These are phyloP conservation scores for Acyrthosiphon pisum DNA, from an alignment of 1,140 invertebrate genomes.

Conservation along the genomic window DNA sequence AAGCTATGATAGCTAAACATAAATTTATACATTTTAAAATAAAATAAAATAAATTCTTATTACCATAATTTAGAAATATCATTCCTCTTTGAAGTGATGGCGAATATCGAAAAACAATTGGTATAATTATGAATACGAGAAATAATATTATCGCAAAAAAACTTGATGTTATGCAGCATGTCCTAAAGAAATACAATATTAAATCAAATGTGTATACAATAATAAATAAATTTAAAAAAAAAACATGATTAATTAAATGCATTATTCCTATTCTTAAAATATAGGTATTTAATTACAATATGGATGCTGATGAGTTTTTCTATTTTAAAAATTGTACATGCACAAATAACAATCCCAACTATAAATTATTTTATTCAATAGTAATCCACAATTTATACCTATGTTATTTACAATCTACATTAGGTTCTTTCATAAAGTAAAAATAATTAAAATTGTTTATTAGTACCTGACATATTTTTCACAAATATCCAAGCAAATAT, in stretches of 20 bases:
- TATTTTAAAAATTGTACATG: constrained; percentile 10
- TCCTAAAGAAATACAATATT: constrained; percentile 39
- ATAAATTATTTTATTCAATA: background rate
- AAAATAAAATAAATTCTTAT: constrained; percentile 41
- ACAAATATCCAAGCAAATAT: background rate
- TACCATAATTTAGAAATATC: constrained; percentile 59
- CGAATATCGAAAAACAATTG: constrained; percentile 58
- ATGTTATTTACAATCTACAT: background rate
- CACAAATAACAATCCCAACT: background rate
- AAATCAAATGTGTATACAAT: background rate
- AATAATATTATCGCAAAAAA: constrained; percentile 56
- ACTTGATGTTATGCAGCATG: constrained; percentile 1
- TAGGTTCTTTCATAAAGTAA: background rate
- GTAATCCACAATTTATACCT: background rate
- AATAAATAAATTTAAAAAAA: background rate
- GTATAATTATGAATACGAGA: constrained; percentile 59
- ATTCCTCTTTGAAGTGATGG: constrained; percentile 58
- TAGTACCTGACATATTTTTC: background rate
- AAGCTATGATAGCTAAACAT: background rate
- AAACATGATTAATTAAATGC: background rate
- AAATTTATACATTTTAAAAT: background rate
- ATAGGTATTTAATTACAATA: constrained; percentile 12
- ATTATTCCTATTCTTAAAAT: constrained; percentile 4
- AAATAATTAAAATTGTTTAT: background rate
- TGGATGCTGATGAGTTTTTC: background rate